phyloP scores from a whole-genome alignment of 1,140 invertebrate species.

The Contarinia nasturtii region DNA sequence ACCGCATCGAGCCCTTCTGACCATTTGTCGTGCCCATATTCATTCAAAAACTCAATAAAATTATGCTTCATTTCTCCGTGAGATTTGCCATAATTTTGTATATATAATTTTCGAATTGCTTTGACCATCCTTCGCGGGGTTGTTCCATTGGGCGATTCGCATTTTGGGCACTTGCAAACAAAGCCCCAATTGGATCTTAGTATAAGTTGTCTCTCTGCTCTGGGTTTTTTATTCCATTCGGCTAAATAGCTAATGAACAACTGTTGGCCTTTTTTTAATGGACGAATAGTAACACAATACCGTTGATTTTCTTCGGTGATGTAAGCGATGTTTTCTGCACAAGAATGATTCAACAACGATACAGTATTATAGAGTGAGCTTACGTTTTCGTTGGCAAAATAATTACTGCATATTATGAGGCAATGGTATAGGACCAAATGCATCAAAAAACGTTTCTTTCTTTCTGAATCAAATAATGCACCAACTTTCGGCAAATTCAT shows the following conservation, averaged over 20 bases:
- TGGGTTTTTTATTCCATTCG: background rate
- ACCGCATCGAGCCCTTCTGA: too few relatives aligned
- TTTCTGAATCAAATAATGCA: background rate
- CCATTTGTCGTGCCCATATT: too few relatives aligned
- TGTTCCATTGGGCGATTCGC: background rate
- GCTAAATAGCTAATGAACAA: background rate
- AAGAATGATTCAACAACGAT: constrained; percentile 1
- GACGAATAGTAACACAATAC: background rate
- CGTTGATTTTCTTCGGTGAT: background rate
- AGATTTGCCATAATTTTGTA: too few relatives aligned
- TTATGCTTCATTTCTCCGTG: too few relatives aligned
- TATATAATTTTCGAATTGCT: too few relatives aligned
- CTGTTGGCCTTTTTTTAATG: background rate
- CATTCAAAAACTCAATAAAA: too few relatives aligned
- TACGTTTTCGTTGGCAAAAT: background rate
- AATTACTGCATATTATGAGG: background rate
- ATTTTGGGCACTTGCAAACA: background rate
- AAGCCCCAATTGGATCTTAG: background rate
- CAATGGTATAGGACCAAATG: background rate
- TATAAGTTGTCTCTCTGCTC: background rate
- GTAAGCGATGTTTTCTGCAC: background rate
- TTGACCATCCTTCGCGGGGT: too few relatives aligned
- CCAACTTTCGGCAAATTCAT: background rate
- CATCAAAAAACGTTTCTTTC: background rate
- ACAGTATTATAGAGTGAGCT: background rate